Evolutionary conservation across 2,113 vertebrate species (phyloP), one percentile per base, ranked within the genome.

Genomic region (Agelaius phoeniceus): DNA sequence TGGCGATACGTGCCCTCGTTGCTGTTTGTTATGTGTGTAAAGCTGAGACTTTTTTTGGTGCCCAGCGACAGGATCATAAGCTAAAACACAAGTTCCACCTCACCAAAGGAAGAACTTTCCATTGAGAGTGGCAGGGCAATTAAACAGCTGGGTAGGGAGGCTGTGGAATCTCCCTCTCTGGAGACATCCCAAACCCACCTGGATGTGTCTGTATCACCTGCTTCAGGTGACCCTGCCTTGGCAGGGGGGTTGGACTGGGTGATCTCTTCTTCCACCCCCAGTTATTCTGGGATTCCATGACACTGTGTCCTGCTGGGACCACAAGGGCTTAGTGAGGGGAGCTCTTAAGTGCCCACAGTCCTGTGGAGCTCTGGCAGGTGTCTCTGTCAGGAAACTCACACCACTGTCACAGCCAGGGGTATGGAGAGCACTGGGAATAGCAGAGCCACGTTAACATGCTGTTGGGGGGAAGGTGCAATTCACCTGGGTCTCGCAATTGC

Each of bases 371-470:
- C 43, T 43, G 55, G 28, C 26, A 13, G 52, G 31, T 43, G 2
- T 67, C 18, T 18, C 31, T 55, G 14, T 16, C 3, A 1, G 26
- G 39, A 15, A 18, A 10, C 11, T 46, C 52, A 13, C 18, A 4
- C 9, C 22, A 7, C 33, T 24, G 18, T 46, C 23, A 8, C 37
- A 31, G 51, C 41, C 15, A 1, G 27, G 35, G 30, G 2, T 21
- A 3, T 44, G 80, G 46, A 31, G 46, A 39, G 21, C 51, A 3
- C 46, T 11, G 12, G 52, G 46, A 81, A 15, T 0, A 48, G 72
- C 67, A 76, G 28, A 73, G 46, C 67, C 46, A 11, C 4, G 1
- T 22, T 63, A 39, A 22, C 0, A 0, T 9, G 59, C 11, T 30
- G 2, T 7, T 59, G 65, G 37, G 43, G 75, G 41, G 13, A 76